A percentile compares a stretch with the other conserved stretches of the same genome.
Evolutionary conservation across 2,113 vertebrate genomes (phyloP).

Genomic region (Illadopsis cleaveri): DNA sequence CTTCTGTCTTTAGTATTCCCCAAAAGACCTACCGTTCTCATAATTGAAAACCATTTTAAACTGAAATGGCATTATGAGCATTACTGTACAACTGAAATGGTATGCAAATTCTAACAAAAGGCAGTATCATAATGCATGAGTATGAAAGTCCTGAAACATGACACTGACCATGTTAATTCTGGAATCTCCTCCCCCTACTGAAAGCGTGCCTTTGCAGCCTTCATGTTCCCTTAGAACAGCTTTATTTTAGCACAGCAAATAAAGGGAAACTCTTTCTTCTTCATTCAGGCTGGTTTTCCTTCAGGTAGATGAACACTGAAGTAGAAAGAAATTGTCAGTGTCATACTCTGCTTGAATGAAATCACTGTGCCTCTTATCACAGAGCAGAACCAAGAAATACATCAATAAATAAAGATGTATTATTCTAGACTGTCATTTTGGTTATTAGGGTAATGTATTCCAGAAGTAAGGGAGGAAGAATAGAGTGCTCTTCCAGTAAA

Average conservation of each 20-base stretch:
- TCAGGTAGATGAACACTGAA: background rate
- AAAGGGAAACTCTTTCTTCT: background rate
- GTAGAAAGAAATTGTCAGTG: background rate
- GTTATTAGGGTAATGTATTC: constrained; percentile 62
- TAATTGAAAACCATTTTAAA: background rate
- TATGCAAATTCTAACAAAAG: background rate
- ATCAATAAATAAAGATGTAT: constrained; percentile 37
- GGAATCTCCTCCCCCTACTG: background rate
- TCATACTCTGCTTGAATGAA: background rate
- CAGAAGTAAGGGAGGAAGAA: constrained; percentile 33
- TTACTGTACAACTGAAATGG: background rate
- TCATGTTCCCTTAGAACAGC: background rate
- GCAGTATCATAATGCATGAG: background rate
- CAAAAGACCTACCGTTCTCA: background rate
- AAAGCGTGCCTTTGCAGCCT: background rate
- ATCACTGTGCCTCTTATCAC: constrained; percentile 15
- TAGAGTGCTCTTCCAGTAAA: constrained; percentile 17
- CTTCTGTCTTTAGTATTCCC: background rate
- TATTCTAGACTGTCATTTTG: constrained; percentile 43
- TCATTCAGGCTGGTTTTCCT: background rate
- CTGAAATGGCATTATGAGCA: background rate
- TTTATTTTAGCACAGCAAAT: background rate
- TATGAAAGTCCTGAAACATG: background rate
- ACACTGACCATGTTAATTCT: background rate
- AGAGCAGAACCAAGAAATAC: constrained; percentile 13